Conservation (phyloP, 2,888 invertebrate genomes). For the Noctua janthe region DNA sequence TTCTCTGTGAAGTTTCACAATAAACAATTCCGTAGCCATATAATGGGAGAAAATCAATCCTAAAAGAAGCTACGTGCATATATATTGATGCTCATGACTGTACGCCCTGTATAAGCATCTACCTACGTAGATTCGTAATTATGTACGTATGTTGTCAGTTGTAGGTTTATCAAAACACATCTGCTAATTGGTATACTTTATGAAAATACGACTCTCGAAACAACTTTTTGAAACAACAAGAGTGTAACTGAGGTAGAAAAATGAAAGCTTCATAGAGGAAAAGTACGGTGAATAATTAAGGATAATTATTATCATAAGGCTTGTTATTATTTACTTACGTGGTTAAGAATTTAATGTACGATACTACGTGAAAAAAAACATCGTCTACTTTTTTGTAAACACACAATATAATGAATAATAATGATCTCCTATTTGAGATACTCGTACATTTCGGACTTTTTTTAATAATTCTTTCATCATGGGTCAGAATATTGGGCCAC, state of each 20-base stretch:
- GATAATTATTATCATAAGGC: not conserved
- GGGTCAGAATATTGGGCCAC: no score
- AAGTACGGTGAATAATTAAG: not conserved
- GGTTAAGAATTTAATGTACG: not conserved
- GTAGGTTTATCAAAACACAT: slow-evolving; percentile 21
- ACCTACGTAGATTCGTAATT: slow-evolving; percentile 1
- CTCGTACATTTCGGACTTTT: no score
- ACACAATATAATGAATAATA: not conserved
- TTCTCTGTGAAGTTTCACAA: no score
- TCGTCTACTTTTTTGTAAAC: not conserved
- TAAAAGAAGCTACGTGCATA: not conserved
- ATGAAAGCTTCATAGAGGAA: not conserved
- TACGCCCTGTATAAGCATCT: not conserved
- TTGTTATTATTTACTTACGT: not conserved
- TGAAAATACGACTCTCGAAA: slow-evolving; percentile 17
- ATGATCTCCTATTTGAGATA: not conserved
- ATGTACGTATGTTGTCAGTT: not conserved
- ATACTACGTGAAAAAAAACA: not conserved
- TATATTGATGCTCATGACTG: not conserved
- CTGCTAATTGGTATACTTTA: slow-evolving; percentile 27
- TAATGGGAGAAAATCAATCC: not conserved
- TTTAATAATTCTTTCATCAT: no score
- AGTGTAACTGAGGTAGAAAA: slow-evolving; percentile 12
- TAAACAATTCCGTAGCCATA: not conserved
- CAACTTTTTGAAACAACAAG: slow-evolving; percentile 17